Conservation (phyloP, 2,888 invertebrate genomes). For the Campoplex capitator region DNA sequence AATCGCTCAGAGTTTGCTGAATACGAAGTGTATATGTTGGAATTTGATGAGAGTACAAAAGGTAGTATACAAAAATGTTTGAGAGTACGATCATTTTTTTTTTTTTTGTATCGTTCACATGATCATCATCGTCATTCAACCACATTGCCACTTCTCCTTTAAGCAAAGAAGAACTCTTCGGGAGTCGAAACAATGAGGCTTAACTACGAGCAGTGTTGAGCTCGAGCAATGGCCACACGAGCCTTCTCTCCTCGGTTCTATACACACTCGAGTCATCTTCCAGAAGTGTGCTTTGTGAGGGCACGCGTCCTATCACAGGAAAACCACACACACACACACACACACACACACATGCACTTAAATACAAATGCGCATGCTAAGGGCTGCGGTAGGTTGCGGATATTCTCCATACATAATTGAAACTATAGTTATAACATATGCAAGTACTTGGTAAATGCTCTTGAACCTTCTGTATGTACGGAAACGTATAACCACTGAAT, state of each 20-base stretch:
- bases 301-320: conserved; percentile 80
- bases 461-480: conserved; percentile 24
- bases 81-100: conserved; percentile 9
- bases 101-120: conserved; percentile 37
- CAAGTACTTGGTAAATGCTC: conserved; percentile 23
- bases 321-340: conserved; percentile 80
- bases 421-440: conserved; percentile 37
- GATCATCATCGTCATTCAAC: conserved; percentile 52
- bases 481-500: conserved; percentile 30
- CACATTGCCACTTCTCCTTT: conserved; percentile 39
- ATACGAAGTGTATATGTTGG: conserved; percentile 2
- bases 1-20: background rate
- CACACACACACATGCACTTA: conserved; percentile 80
- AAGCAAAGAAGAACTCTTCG: conserved; percentile 51
- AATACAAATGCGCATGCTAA: conserved; percentile 60
- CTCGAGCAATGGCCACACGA: conserved; percentile 50
- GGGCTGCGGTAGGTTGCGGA: conserved; percentile 79
- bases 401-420: conserved; percentile 17
- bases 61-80: conserved; percentile 4
- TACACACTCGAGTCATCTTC: conserved; percentile 81
- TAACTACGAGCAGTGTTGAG: conserved; percentile 75
- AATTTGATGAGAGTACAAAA: conserved; percentile 22
- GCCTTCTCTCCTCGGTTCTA: conserved; percentile 58
- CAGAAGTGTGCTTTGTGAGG: conserved; percentile 82
- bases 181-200: conserved; percentile 81